Evolutionary conservation across 92 coral and sea anemone genomes (phyloP), one percentile per base, ranked within the genome.

Genomic region (Epizoanthus ramosus): DNA sequence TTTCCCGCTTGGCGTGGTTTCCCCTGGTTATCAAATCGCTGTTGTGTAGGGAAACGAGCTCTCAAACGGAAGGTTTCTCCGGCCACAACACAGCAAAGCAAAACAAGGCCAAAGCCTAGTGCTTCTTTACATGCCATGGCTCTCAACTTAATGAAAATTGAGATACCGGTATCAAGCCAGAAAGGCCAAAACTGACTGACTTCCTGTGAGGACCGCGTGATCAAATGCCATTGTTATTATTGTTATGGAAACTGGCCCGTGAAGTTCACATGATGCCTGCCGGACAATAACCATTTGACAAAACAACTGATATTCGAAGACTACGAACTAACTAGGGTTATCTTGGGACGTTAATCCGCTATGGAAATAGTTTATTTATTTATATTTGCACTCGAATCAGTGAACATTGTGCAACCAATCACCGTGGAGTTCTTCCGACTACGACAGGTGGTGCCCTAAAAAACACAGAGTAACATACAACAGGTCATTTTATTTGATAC

Each of bases 11-110:
- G 9, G 97, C 85, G 31, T 88, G 79, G 79, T 25, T 79, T 90
- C 15, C 75, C 82, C n/a, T 87, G 84, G 74, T 84, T 57, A 45
- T 83, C 86, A 23, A 61, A 53, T 5, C 84, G 68, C 22, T 88
- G 92, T 1, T 86, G 93, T 63, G 86, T 85, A 14, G 98, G 98
- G 61, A 95, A 95, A 23, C 89, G 92, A 47, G 98, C 98, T 59
- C 79, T 92, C 35, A 91, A 89, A 35, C 93, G 92, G 61, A 95
- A 95, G 12, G 93, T 54, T 57, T 90, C 93, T 18, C 87, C 74
- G 1, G 73, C 75, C 56, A 57, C 28, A 45, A 68, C 17, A 24
- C 85, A n/a, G 23, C 82, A 70, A 14, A 82, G 54, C 5, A 88
- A 28, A 77, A 79, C 83, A 21, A 92, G 25, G 58, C 68, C 25